phyloP scores from a whole-genome alignment of 2,888 invertebrate genomes.

The Lasioglossum vierecki region DNA sequence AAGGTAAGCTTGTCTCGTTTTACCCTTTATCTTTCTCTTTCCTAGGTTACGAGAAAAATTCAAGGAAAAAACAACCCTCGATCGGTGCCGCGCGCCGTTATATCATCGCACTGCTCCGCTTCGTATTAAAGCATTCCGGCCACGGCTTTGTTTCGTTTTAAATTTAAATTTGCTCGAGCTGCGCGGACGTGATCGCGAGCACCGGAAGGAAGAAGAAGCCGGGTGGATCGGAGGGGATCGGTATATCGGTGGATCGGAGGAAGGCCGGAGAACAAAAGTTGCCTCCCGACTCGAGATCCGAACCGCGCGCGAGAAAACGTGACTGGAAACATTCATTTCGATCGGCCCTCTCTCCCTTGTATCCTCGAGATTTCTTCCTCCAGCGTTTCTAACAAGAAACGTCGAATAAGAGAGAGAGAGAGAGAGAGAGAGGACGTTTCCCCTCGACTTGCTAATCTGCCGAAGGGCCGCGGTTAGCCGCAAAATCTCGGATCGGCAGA shows the following conservation, averaged over 20 bases:
- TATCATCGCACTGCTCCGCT: neutral
- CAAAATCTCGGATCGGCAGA: neutral
- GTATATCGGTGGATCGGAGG: neutral
- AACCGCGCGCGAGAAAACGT: slow-evolving; percentile 26
- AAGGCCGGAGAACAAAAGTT: neutral
- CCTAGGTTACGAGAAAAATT: neutral
- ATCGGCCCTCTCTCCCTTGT: neutral
- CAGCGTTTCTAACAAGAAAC: neutral
- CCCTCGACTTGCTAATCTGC: neutral
- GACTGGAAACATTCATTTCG: slow-evolving; percentile 35
- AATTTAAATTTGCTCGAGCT: slow-evolving; percentile 38
- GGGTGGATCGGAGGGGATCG: neutral
- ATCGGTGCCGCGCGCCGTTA: neutral
- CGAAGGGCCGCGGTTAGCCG: neutral
- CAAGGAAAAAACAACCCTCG: neutral
- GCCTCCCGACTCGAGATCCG: neutral
- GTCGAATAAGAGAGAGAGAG: neutral
- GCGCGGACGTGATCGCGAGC: slow-evolving; percentile 29
- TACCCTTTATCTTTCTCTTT: too few relatives aligned
- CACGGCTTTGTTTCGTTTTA: slow-evolving; percentile 29
- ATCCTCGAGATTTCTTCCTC: slow-evolving; percentile 17
- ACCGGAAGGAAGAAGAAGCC: neutral
- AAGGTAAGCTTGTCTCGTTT: slow-evolving; percentile 71
- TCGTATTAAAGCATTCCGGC: slow-evolving; percentile 9
- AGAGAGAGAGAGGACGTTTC: neutral